A percentile compares a stretch with the other conserved stretches of the same genome.
Evolutionary conservation across 2,888 invertebrate species (phyloP).

Genomic region (Andrena praecox): DNA sequence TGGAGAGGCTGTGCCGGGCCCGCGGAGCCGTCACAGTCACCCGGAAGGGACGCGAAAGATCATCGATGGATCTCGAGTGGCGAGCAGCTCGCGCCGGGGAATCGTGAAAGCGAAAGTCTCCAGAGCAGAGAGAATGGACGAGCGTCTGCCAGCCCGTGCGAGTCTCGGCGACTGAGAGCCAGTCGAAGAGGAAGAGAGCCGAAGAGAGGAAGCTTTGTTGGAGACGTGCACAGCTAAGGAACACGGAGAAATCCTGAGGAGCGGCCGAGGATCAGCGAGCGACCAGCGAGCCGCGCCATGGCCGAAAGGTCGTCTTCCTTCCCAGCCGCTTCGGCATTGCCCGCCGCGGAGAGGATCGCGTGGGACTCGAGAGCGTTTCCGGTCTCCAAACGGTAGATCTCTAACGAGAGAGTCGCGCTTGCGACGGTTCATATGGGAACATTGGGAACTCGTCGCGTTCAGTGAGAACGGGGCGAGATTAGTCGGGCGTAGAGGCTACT

Average conservation of each 20-base stretch:
- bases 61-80: constrained; percentile 38
- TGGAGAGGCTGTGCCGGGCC: background rate
- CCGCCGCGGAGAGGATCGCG: constrained; percentile 18
- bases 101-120: constrained; percentile 70
- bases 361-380: constrained; percentile 41
- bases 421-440: constrained; percentile 12
- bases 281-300: constrained; percentile 10
- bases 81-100: constrained; percentile 19
- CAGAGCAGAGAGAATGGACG: constrained; percentile 43
- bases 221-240: background rate
- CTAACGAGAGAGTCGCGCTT: constrained; percentile 7
- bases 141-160: constrained; percentile 25
- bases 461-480: constrained; percentile 12
- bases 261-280: background rate
- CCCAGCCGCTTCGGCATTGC: background rate
- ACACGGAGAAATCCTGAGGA: constrained; percentile 49
- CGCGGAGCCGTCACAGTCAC: constrained; percentile 10
- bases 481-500: background rate
- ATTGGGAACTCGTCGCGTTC: background rate
- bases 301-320: constrained; percentile 40
- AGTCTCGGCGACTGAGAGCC: constrained; percentile 39
- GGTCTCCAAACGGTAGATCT: constrained; percentile 46
- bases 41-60: constrained; percentile 45
- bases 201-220: constrained; percentile 59
- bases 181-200: constrained; percentile 48